These are phyloP conservation scores for Lagorchestes hirsutus DNA, from an alignment of 2,797 vertebrate genomes.

Conservation along the genomic window DNA sequence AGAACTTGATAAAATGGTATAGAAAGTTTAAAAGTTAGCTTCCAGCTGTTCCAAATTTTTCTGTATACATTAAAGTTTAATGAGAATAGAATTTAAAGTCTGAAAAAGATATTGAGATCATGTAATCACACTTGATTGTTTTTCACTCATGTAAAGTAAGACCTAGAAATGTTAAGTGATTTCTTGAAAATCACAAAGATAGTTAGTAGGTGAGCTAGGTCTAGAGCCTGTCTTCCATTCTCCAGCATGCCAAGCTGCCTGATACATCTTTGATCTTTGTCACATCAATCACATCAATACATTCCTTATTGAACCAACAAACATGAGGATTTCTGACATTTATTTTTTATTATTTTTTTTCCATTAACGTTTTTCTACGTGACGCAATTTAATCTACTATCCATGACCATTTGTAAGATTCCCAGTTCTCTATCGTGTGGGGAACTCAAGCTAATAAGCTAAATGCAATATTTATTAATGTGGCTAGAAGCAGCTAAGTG, in stretches of 20 bases:
- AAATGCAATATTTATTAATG: neutral
- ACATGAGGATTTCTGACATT: neutral
- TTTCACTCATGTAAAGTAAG: neutral
- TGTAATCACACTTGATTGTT: neutral
- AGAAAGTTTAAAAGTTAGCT: neutral
- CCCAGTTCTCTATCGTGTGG: neutral
- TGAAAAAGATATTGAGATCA: neutral
- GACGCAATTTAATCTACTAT: neutral
- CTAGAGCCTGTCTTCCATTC: neutral
- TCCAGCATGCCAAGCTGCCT: neutral
- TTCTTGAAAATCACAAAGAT: neutral
- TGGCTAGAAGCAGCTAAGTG: neutral
- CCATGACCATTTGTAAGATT: neutral
- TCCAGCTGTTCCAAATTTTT: slow-evolving; percentile 8
- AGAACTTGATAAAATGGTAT: neutral
- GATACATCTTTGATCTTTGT: neutral
- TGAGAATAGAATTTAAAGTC: neutral
- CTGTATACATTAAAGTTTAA: neutral
- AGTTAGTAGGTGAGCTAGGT: neutral
- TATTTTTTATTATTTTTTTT: neutral
- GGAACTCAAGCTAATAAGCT: neutral
- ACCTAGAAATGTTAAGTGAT: neutral
- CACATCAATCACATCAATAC: neutral
- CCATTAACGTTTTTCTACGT: neutral
- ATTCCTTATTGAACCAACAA: neutral